Evolutionary conservation across 2,888 invertebrate species (phyloP), one percentile per base, ranked within the genome.

Genomic region (Pseudococcus jackbeardsleyi): DNA sequence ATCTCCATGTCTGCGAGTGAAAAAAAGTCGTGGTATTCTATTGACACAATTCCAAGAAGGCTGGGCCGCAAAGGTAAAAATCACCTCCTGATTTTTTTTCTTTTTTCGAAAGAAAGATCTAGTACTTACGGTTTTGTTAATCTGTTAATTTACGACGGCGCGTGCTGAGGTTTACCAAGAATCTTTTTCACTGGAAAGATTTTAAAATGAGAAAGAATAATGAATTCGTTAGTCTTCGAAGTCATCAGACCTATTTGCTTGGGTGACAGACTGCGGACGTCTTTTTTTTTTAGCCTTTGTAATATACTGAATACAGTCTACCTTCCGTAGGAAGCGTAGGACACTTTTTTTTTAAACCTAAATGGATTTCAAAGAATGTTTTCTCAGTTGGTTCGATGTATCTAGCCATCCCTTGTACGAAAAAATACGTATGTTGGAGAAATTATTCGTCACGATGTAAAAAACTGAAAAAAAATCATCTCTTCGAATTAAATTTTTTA

Each of bases 91-190:
- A 17, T 54, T 54, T 54, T 54, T 54, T 54, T 15, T 54, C n/a
- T 15, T 50, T 50, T 15, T 15, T 15, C 12, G 12, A 15, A 12
- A 6, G 6, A 54, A 54, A 17, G 17, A 4, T 4, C n/a, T 17
- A n/a, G 8, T 54, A 50, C 48, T 5, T 9, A 54, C 54, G 6
- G 11, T 54, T 54, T n/a, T 54, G 54, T 54, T 54, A 54, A 54
- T n/a, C n/a, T n/a, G 54, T 54, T 54, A 54, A 54, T 54, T 54
- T 54, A 54, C n/a, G 54, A 54, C n/a, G 54, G n/a, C n/a, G 17
- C 54, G 54, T 54, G 5, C n/a, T n/a, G n/a, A 54, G n/a, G 15
- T 50, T 50, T 50, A 15, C 48, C 12, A 5, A 4, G 48, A 54
- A n/a, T n/a, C 54, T 50, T 15, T 15, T 50, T 50, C 26, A 15